These are phyloP conservation scores for Saimiri boliviensis DNA, from an alignment of 2,113 vertebrate species.

Conservation along the genomic window DNA sequence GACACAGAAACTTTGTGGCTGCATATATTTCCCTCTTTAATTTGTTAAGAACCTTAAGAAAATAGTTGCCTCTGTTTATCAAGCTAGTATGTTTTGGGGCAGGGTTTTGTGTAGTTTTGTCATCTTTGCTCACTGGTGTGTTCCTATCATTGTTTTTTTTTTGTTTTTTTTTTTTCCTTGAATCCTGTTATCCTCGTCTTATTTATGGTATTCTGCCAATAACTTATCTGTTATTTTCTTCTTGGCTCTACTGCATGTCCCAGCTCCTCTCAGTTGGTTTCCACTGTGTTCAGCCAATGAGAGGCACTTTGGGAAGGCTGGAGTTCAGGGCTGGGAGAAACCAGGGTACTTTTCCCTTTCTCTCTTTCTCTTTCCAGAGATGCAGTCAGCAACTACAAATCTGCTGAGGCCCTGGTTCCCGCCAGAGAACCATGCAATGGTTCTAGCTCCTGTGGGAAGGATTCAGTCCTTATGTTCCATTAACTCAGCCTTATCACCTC, in stretches of 20 bases:
- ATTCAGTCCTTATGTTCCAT: background rate
- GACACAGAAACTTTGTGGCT: background rate
- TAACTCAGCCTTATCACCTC: too few species aligned
- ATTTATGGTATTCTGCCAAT: background rate
- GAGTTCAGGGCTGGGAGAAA: background rate
- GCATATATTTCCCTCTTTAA: background rate
- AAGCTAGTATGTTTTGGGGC: background rate
- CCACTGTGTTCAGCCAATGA: background rate
- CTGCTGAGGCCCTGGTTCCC: background rate
- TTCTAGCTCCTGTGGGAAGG: background rate
- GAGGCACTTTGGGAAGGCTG: background rate
- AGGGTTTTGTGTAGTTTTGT: background rate
- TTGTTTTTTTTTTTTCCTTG: background rate
- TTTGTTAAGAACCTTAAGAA: background rate
- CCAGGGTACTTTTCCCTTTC: background rate
- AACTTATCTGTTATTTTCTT: background rate
- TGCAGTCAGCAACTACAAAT: background rate
- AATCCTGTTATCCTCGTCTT: background rate
- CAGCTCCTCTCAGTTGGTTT: background rate
- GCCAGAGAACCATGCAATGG: background rate
- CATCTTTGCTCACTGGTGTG: background rate
- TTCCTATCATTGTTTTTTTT: background rate
- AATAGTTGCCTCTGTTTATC: background rate
- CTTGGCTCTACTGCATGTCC: fast-evolving
- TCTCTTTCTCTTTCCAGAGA: background rate